Conservation (phyloP, 2,113 vertebrate genomes). For the Galeopterus variegatus region DNA sequence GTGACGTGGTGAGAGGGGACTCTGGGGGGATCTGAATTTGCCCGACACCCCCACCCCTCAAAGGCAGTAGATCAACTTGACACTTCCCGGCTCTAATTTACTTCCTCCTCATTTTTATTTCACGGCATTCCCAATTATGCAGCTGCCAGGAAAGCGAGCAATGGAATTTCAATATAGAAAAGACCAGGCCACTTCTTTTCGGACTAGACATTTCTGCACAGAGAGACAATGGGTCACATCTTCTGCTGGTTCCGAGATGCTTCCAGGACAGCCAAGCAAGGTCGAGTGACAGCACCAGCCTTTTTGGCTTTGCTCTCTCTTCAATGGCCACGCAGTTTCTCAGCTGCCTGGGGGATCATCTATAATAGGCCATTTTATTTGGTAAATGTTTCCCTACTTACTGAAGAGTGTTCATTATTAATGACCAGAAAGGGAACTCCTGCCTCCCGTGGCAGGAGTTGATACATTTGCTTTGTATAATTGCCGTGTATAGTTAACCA, state of each 20-base stretch:
- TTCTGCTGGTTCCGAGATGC: background rate
- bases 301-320: background rate
- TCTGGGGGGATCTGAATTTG: conserved; percentile 62
- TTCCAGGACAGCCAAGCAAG: conserved; percentile 44
- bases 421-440: conserved; percentile 86
- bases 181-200: conserved; percentile 56
- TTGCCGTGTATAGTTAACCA: conserved; percentile 88
- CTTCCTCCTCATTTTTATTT: conserved; percentile 81
- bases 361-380: conserved; percentile 80
- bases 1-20: conserved; percentile 21
- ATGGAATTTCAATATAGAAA: conserved; percentile 68
- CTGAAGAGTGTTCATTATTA: conserved; percentile 84
- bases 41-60: background rate
- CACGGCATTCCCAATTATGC: conserved; percentile 81
- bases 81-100: conserved; percentile 84
- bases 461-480: conserved; percentile 88
- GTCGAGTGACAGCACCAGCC: background rate
- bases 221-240: conserved; percentile 67
- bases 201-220: conserved; percentile 65
- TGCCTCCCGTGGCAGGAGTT: conserved; percentile 86
- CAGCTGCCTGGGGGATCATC: conserved; percentile 67
- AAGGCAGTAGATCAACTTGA: conserved; percentile 81
- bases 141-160: conserved; percentile 84
- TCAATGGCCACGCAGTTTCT: background rate
- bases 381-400: conserved; percentile 83